Evolutionary conservation across 2,888 invertebrate species (phyloP).

Genomic region (Dicyrtoma fusca): DNA sequence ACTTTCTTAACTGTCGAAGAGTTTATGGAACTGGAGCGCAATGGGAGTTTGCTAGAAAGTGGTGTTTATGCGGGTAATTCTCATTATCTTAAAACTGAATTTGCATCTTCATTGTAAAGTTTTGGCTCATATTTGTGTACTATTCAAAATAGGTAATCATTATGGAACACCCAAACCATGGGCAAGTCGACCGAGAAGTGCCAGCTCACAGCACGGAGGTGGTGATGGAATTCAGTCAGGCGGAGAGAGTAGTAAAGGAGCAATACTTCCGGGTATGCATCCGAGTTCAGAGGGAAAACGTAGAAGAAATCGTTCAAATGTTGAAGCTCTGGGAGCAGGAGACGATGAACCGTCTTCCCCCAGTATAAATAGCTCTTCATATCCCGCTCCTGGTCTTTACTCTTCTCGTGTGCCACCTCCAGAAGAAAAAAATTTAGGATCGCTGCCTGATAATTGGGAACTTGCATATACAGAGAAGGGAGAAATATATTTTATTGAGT

Average conservation of each 20-base stretch:
- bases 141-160: slow-evolving; percentile 62
- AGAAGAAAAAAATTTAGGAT: slow-evolving; percentile 71
- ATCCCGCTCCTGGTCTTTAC: slow-evolving; percentile 38
- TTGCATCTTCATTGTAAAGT: background rate
- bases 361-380: slow-evolving; percentile 24
- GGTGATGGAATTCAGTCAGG: slow-evolving; percentile 39
- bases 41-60: slow-evolving; percentile 67
- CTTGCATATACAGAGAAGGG: slow-evolving; percentile 96
- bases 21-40: slow-evolving; percentile 64
- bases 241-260: slow-evolving; percentile 49
- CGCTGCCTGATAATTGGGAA: slow-evolving; percentile 95
- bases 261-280: slow-evolving; percentile 62
- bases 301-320: slow-evolving; percentile 64
- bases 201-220: slow-evolving; percentile 37
- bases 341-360: slow-evolving; percentile 48
- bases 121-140: slow-evolving; percentile 20
- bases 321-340: slow-evolving; percentile 63
- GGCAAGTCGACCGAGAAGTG: slow-evolving; percentile 49
- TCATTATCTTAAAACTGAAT: slow-evolving; percentile 5
- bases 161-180: slow-evolving; percentile 67
- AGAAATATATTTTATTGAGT: slow-evolving; percentile 97
- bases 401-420: slow-evolving; percentile 39
- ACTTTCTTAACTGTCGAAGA: slow-evolving; percentile 65
- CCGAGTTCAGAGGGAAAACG: slow-evolving; percentile 64
- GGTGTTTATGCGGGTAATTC: slow-evolving; percentile 67